These are phyloP conservation scores for Excalfactoria chinensis DNA, from an alignment of 2,113 vertebrate genomes.

Conservation along the genomic window DNA sequence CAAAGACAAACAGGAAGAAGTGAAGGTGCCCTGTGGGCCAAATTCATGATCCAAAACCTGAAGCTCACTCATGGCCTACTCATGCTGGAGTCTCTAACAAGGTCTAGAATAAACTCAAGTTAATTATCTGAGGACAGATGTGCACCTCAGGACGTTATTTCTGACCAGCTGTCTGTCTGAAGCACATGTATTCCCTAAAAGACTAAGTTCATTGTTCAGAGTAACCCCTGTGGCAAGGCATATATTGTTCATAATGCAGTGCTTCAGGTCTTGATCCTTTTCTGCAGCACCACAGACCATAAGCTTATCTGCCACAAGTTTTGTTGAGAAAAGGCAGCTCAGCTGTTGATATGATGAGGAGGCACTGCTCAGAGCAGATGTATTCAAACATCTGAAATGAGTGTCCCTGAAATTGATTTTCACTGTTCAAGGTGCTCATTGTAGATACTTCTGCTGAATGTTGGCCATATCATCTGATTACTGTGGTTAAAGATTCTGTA, in stretches of 20 bases:
- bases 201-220: fast-evolving
- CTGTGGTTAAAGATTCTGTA: constrained; percentile 53
- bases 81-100: neutral
- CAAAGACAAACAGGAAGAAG: neutral
- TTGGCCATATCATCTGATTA: neutral
- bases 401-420: neutral
- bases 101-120: neutral
- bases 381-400: neutral
- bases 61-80: neutral
- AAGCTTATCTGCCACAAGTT: neutral
- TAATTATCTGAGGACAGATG: neutral
- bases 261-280: neutral
- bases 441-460: neutral
- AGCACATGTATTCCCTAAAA: neutral
- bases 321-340: neutral
- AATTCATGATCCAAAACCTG: neutral
- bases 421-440: neutral
- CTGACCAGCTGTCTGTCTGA: neutral
- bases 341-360: neutral
- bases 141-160: neutral
- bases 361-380: neutral
- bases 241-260: fast-evolving
- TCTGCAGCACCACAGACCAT: neutral
- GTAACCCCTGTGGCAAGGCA: neutral
- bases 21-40: neutral